A percentile compares a stretch with the other conserved stretches of the same genome.
Conservation (phyloP, 1,140 invertebrate species). For the Pseudomyrmex dendroicus region DNA sequence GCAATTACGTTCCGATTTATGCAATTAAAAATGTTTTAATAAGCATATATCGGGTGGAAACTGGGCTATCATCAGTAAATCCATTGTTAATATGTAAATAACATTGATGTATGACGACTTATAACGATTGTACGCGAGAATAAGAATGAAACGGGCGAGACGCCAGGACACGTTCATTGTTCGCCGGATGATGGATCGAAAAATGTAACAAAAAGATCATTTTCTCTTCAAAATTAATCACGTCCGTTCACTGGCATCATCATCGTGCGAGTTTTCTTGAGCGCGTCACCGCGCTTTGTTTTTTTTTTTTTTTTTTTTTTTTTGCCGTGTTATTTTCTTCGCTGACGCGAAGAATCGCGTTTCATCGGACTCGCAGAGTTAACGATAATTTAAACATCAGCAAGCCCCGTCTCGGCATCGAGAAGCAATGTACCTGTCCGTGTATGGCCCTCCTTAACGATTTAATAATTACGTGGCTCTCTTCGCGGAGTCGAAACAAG, state of each 20-base stretch:
- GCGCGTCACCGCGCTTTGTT: neutral
- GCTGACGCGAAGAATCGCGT: neutral
- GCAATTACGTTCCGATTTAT: conserved; percentile 20
- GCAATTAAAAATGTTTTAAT: conserved; percentile 22
- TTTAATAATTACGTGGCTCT: conserved; percentile 64
- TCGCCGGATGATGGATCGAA: conserved; percentile 60
- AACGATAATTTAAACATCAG: conserved; percentile 63
- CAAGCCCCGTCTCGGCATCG: neutral
- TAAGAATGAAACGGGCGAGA: conserved; percentile 35
- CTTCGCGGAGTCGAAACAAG: conserved; percentile 49
- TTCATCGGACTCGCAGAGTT: conserved; percentile 20
- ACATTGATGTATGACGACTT: conserved; percentile 69
- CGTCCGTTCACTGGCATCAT: conserved; percentile 33
- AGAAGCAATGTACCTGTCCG: conserved; percentile 32
- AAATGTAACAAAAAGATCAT: conserved; percentile 65
- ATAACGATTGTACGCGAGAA: conserved; percentile 45
- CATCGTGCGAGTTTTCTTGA: neutral
- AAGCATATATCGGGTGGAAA: conserved; percentile 22
- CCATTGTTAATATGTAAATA: conserved; percentile 61
- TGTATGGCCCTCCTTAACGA: conserved; percentile 60
- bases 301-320: too few species aligned
- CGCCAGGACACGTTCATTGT: conserved; percentile 47
- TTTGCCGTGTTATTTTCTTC: neutral
- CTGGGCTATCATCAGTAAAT: conserved; percentile 10
- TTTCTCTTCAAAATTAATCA: conserved; percentile 73